Percentiles rank a stretch among this genome's conserved stretches.
Evolutionary conservation across 2,797 vertebrate species (phyloP).

Genomic region (Tapera naevia): DNA sequence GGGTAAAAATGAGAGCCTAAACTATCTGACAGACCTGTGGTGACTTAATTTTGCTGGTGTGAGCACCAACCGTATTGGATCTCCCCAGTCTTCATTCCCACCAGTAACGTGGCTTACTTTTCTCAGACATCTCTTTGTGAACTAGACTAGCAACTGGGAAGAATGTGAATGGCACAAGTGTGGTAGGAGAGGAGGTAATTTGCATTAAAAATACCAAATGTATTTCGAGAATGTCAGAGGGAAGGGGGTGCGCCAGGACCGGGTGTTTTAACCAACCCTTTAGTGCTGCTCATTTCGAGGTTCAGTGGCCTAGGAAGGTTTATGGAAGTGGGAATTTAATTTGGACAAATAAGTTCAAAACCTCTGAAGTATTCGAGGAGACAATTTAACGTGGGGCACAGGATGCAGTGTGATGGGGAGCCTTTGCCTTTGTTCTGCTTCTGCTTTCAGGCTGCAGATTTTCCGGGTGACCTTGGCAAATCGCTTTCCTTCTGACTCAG

Average conservation of each 20-base stretch:
- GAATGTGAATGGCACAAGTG: not conserved
- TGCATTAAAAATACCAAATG: slow-evolving; percentile 16
- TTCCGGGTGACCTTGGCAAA: not conserved
- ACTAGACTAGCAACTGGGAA: not conserved
- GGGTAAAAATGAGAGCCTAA: not conserved
- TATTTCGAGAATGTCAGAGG: not conserved
- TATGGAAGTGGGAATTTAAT: not conserved
- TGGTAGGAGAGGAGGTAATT: not conserved
- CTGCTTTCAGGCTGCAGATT: not conserved
- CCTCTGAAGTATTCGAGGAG: not conserved
- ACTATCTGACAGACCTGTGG: not conserved
- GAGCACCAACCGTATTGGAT: fast-evolving
- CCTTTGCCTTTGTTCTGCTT: not conserved
- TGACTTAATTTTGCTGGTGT: not conserved
- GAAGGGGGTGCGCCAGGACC: not conserved
- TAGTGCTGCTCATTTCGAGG: not conserved
- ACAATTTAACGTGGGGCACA: not conserved
- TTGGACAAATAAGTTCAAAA: not conserved
- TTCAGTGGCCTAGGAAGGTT: not conserved
- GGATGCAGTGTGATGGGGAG: not conserved
- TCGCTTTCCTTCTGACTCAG: not conserved
- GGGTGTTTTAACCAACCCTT: not conserved
- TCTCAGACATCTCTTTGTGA: not conserved
- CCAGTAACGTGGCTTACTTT: not conserved
- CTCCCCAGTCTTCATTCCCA: not conserved